phyloP scores from a whole-genome alignment of 1,140 invertebrate species.

The Caenorhabditis latens region DNA sequence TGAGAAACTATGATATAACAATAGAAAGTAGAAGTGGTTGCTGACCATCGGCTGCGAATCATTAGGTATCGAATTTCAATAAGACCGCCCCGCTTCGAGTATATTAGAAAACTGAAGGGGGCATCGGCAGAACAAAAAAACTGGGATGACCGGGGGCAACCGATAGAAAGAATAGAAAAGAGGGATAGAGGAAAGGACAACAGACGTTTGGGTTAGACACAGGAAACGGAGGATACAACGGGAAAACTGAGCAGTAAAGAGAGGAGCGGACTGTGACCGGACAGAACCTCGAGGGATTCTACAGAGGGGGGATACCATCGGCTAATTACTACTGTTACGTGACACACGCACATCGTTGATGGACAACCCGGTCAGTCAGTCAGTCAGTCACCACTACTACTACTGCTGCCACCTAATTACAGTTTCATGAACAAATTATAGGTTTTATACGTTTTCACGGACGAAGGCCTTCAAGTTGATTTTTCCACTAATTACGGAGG shows the following conservation, averaged over 20 bases:
- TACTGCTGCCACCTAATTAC: slow-evolving; percentile 14
- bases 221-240: background rate
- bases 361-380: background rate
- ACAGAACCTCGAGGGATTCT: slow-evolving; percentile 35
- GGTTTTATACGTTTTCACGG: background rate
- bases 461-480: slow-evolving; percentile 6
- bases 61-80: slow-evolving; percentile 26
- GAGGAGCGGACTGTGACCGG: slow-evolving; percentile 15
- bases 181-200: background rate
- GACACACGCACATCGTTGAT: slow-evolving; percentile 53
- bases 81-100: slow-evolving; percentile 12
- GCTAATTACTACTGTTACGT: slow-evolving; percentile 52
- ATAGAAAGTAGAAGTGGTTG: background rate
- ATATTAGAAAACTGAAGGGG: slow-evolving; percentile 11
- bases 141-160: slow-evolving; percentile 14
- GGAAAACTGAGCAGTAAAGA: background rate
- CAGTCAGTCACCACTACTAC: background rate
- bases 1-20: background rate
- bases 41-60: background rate
- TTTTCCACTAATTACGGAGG: background rate
- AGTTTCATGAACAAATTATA: slow-evolving; percentile 50
- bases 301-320: background rate
- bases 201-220: background rate
- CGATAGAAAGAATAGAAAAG: background rate
- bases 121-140: slow-evolving; percentile 5